Percentiles rank a stretch among this genome's conserved stretches.
Conservation (phyloP, 1,140 invertebrate genomes). For the Aradophagus sp. region DNA sequence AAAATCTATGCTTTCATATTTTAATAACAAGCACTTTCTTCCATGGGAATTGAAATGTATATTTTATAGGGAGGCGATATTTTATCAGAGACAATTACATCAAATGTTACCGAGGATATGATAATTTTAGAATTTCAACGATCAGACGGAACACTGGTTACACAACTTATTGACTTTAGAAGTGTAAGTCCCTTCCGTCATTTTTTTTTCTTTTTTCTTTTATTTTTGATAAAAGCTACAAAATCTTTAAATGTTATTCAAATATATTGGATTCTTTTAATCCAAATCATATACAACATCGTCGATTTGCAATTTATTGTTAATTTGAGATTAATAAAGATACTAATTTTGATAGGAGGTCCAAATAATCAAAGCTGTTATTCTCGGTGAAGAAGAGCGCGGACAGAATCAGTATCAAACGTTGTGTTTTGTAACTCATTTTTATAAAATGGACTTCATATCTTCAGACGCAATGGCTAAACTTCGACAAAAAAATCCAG, state of each 20-base stretch:
- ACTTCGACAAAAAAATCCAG: slow-evolving; percentile 88
- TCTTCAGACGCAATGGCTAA: slow-evolving; percentile 98
- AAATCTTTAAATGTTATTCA: not conserved
- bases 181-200: slow-evolving; percentile 80
- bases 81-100: slow-evolving; percentile 91
- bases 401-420: slow-evolving; percentile 93
- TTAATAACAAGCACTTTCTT: too few species aligned
- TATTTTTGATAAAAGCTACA: not conserved
- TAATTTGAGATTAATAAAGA: not conserved
- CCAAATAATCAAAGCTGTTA: slow-evolving; percentile 90
- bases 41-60: not conserved
- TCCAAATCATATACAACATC: too few species aligned
- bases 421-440: slow-evolving; percentile 92
- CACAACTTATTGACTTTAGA: slow-evolving; percentile 94
- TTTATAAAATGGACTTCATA: slow-evolving; percentile 94
- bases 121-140: slow-evolving; percentile 91
- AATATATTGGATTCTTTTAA: too few species aligned
- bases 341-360: slow-evolving; percentile 82
- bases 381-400: slow-evolving; percentile 96
- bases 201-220: not conserved
- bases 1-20: too few species aligned
- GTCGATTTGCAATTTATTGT: too few species aligned
- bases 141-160: slow-evolving; percentile 92
- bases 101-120: slow-evolving; percentile 92
- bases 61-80: slow-evolving; percentile 89